Percentiles rank a stretch among this genome's conserved stretches.
phyloP scores from a whole-genome alignment of 2,113 vertebrate genomes.

The Ailurus styani region DNA sequence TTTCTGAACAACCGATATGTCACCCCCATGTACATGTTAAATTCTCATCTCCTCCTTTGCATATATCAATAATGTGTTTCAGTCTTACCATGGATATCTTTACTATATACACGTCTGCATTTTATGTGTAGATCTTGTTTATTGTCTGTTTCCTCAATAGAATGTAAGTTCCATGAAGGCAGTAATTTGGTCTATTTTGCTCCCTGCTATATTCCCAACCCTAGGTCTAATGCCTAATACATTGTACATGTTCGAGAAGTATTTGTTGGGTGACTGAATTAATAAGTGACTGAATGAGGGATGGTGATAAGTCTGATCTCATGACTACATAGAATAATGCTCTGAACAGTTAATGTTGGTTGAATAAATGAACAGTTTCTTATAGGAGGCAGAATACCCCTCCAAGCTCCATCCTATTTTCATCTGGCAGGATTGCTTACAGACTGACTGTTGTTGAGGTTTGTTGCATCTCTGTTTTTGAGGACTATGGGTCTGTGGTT shows the following conservation, averaged over 20 bases:
- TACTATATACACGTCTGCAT: neutral
- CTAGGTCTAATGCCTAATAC: neutral
- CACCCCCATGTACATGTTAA: neutral
- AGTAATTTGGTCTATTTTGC: neutral
- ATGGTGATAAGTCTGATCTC: neutral
- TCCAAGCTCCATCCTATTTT: neutral
- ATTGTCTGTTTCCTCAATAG: neutral
- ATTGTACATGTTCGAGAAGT: neutral
- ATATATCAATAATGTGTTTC: neutral
- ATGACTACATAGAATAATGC: neutral
- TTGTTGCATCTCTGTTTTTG: neutral
- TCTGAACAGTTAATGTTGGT: neutral
- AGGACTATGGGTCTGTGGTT: neutral
- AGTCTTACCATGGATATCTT: neutral
- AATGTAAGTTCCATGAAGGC: neutral
- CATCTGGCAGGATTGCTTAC: neutral
- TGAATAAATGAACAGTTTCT: neutral
- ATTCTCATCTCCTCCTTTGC: neutral
- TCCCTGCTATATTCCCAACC: neutral
- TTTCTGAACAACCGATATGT: neutral
- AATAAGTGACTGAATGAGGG: neutral
- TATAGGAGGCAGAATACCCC: neutral
- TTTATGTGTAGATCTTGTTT: neutral
- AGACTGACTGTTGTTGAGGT: neutral
- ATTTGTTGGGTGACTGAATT: neutral